Conservation (phyloP, 2,888 invertebrate species). For the Lasioglossum lativentre region DNA sequence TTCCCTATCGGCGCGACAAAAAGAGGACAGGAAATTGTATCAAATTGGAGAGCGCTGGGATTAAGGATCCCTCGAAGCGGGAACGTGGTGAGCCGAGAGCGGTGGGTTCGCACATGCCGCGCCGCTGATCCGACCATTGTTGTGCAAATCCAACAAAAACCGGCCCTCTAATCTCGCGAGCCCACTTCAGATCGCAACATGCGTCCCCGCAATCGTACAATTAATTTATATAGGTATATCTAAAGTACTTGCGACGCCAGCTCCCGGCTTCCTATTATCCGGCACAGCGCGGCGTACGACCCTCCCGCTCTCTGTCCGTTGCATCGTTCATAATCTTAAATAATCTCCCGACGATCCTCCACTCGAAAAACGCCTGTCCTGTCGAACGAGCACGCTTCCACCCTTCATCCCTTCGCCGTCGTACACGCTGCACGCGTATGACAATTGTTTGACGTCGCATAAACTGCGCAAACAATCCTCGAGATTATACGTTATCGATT, state of each 20-base stretch:
- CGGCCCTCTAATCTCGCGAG: constrained; percentile 82
- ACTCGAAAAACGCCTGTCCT: constrained; percentile 46
- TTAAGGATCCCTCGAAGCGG: constrained; percentile 79
- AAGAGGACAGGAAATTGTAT: constrained; percentile 79
- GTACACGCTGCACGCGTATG: neutral
- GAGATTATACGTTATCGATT: neutral
- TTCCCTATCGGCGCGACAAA: constrained; percentile 67
- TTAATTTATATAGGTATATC: constrained; percentile 83
- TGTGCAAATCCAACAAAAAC: constrained; percentile 84
- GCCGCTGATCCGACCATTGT: constrained; percentile 82
- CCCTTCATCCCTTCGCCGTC: neutral
- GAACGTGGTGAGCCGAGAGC: constrained; percentile 69
- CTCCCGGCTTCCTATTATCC: constrained; percentile 33
- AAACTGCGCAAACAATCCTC: neutral
- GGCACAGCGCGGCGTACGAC: neutral
- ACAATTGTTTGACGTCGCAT: constrained; percentile 17
- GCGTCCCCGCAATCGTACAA: constrained; percentile 77
- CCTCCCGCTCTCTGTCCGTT: constrained; percentile 55
- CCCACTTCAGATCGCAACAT: constrained; percentile 80
- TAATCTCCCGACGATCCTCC: constrained; percentile 46
- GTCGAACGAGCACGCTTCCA: constrained; percentile 2
- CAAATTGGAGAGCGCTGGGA: constrained; percentile 82
- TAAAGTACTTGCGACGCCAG: constrained; percentile 72
- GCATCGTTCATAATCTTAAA: constrained; percentile 68
- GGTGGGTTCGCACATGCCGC: constrained; percentile 81